Percentiles rank a stretch among this genome's conserved stretches.
phyloP scores from a whole-genome alignment of 2,797 vertebrate species.

The Tamandua tetradactyla region DNA sequence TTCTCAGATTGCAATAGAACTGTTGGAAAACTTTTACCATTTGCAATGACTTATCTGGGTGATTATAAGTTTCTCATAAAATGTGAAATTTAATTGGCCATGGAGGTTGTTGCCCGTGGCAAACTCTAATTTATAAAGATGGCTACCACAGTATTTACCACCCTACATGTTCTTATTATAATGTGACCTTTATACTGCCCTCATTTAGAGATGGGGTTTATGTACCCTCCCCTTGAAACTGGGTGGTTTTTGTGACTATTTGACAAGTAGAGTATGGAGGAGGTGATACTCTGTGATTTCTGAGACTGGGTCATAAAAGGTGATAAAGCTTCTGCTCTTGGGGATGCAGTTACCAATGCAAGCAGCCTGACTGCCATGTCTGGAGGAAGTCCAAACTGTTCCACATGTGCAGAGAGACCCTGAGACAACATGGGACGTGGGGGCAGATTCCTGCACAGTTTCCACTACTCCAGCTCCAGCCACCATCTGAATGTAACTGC shows the following conservation, averaged over 20 bases:
- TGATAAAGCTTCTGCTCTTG: neutral
- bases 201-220: neutral
- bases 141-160: neutral
- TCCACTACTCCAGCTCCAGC: neutral
- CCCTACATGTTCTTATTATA: neutral
- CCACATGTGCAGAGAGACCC: neutral
- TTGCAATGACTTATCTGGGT: neutral
- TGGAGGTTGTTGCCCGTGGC: neutral
- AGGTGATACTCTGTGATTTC: neutral
- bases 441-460: neutral
- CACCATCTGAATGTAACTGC: neutral
- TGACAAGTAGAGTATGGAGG: neutral
- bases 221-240: neutral
- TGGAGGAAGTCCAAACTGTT: neutral
- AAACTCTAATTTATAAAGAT: neutral
- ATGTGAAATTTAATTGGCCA: neutral
- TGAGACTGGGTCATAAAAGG: neutral
- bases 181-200: neutral
- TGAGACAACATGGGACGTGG: no score
- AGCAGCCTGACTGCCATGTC: neutral
- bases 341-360: neutral
- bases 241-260: neutral
- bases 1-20: neutral
- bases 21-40: neutral
- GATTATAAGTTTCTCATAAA: constrained; percentile 5